Evolutionary conservation across 2,888 invertebrate genomes (phyloP).

Genomic region (Lottia gigantea): DNA sequence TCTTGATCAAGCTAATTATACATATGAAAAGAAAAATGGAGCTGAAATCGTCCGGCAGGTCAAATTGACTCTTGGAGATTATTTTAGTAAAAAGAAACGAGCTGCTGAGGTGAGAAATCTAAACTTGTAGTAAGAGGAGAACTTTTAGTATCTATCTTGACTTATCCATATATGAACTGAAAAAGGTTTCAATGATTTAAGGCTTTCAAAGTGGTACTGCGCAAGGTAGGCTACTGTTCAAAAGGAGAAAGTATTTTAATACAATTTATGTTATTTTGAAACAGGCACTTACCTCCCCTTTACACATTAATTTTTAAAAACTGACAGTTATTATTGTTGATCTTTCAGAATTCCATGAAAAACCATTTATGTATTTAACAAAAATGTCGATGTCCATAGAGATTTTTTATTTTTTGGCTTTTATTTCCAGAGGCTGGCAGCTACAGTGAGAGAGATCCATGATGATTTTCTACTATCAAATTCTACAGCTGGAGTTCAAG

Average conservation of each 20-base stretch:
- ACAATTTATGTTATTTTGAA: neutral
- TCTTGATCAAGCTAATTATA: constrained; percentile 66
- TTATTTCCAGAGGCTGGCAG: constrained; percentile 57
- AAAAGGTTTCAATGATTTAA: too few relatives aligned
- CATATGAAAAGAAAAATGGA: constrained; percentile 65
- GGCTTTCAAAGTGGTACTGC: too few relatives aligned
- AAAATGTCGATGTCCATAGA: neutral
- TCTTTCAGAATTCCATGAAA: too few relatives aligned
- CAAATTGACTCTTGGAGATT: constrained; percentile 59
- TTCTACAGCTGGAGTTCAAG: constrained; percentile 34
- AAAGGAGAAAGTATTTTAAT: too few relatives aligned
- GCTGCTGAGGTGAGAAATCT: constrained; percentile 59
- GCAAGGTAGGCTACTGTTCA: too few relatives aligned
- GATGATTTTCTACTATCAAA: constrained; percentile 44
- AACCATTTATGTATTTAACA: too few relatives aligned
- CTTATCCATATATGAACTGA: too few relatives aligned
- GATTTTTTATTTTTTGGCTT: neutral
- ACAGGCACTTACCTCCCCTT: too few relatives aligned
- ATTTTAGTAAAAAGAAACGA: constrained; percentile 63
- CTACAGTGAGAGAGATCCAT: constrained; percentile 60
- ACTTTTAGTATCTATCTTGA: too few relatives aligned
- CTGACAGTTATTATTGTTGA: too few relatives aligned
- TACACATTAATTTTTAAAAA: too few relatives aligned
- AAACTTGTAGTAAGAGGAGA: too few relatives aligned
- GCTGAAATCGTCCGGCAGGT: constrained; percentile 60